phyloP scores from a whole-genome alignment of 2,797 vertebrate genomes.

The Astyanax mexicanus region DNA sequence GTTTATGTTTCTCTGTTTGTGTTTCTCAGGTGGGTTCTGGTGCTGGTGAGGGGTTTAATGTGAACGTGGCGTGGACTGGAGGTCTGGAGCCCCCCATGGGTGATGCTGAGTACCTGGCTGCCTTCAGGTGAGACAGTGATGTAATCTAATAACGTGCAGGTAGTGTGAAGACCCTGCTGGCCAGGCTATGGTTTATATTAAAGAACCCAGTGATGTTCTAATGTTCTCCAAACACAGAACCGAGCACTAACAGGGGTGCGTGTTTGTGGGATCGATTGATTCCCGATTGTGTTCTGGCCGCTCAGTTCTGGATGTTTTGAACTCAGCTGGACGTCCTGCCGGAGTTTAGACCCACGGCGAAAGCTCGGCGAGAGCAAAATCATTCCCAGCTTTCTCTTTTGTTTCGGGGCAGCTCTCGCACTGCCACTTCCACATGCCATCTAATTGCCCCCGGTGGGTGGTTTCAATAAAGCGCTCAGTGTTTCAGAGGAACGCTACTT shows the following conservation, averaged over 20 bases:
- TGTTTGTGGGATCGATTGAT: background rate
- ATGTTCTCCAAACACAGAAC: background rate
- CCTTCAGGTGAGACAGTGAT: constrained; percentile 86
- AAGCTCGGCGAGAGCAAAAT: too few species aligned
- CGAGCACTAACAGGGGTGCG: background rate
- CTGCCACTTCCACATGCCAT: constrained; percentile 69
- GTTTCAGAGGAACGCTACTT: constrained; percentile 66
- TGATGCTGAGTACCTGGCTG: constrained; percentile 93
- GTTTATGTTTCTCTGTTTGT: background rate
- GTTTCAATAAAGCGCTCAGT: constrained; percentile 70
- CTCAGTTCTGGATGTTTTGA: constrained; percentile 1
- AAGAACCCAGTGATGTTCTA: background rate
- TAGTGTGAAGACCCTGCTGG: too few species aligned
- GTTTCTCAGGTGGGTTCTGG: constrained; percentile 87
- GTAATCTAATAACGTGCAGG: too few species aligned
- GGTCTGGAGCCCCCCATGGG: constrained; percentile 97
- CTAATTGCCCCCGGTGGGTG: constrained; percentile 74
- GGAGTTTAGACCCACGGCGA: constrained; percentile 39
- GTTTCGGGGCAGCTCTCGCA: constrained; percentile 61
- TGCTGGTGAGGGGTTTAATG: constrained; percentile 90
- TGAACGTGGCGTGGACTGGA: constrained; percentile 94
- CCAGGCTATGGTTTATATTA: too few species aligned
- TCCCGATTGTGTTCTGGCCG: constrained; percentile 5
- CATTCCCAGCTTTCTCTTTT: constrained; percentile 64
- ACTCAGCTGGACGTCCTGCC: constrained; percentile 20